These are phyloP conservation scores for Tachina lurida DNA, from an alignment of 2,888 invertebrate species.

Conservation along the genomic window DNA sequence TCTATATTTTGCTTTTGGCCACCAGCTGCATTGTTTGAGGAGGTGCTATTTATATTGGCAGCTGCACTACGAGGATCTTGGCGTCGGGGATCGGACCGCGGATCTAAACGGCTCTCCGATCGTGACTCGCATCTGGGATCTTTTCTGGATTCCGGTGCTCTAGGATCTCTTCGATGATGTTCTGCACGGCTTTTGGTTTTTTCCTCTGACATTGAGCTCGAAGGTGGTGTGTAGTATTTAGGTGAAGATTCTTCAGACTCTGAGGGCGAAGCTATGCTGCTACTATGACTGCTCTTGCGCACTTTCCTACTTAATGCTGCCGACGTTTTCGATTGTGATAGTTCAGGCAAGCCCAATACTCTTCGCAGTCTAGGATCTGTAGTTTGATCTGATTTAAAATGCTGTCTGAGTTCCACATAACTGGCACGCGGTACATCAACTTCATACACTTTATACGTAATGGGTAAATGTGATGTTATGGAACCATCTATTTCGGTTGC, in stretches of 20 bases:
- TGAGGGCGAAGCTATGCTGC: slow-evolving; percentile 78
- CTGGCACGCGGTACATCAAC: slow-evolving; percentile 89
- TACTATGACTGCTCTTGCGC: slow-evolving; percentile 72
- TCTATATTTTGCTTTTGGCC: slow-evolving; percentile 83
- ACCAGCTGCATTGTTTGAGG: slow-evolving; percentile 67
- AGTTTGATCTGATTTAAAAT: slow-evolving; percentile 87
- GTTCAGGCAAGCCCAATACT: slow-evolving; percentile 87
- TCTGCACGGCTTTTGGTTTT: slow-evolving; percentile 45
- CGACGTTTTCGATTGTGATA: slow-evolving; percentile 73
- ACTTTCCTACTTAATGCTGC: slow-evolving; percentile 72
- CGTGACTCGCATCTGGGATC: slow-evolving; percentile 43
- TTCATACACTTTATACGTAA: slow-evolving; percentile 86
- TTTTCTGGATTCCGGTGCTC: slow-evolving; percentile 17
- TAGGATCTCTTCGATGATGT: slow-evolving; percentile 40
- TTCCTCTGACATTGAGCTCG: slow-evolving; percentile 58
- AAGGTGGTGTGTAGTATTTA: slow-evolving; percentile 73
- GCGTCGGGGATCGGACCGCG: slow-evolving; percentile 81
- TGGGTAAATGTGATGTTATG: slow-evolving; percentile 89
- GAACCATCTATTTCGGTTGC: slow-evolving; percentile 94
- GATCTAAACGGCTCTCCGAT: slow-evolving; percentile 61
- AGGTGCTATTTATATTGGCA: slow-evolving; percentile 7
- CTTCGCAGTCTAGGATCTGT: slow-evolving; percentile 88
- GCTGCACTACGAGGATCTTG: slow-evolving; percentile 70
- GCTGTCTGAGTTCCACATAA: slow-evolving; percentile 89
- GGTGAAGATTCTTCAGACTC: slow-evolving; percentile 72